A percentile compares a stretch with the other conserved stretches of the same genome.
phyloP scores from a whole-genome alignment of 2,888 invertebrate species.

The Drosophila cognata region DNA sequence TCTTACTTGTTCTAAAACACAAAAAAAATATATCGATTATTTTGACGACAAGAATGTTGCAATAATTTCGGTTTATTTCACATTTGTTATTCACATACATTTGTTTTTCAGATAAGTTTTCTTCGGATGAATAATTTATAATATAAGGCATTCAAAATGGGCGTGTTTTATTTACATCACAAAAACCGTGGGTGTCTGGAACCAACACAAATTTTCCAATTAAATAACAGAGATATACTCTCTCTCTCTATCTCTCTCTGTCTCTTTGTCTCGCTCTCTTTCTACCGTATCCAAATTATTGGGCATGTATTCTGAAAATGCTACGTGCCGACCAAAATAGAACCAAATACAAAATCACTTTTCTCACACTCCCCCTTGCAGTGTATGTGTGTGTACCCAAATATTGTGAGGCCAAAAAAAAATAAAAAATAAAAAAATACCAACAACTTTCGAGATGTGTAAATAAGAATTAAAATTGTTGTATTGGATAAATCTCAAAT shows the following conservation, averaged over 20 bases:
- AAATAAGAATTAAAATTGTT: conserved; percentile 8
- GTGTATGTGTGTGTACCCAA: conserved; percentile 18
- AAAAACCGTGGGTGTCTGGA: conserved; percentile 25
- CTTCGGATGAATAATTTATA: not conserved
- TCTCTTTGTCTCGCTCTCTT: not conserved
- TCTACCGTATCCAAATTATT: conserved; percentile 9
- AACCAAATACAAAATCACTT: conserved; percentile 27
- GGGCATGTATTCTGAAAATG: conserved; percentile 27
- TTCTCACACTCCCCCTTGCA: not conserved
- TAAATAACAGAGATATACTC: conserved; percentile 5
- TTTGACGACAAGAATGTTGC: not conserved
- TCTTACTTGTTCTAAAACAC: not conserved
- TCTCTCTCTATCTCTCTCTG: not conserved
- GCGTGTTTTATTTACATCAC: conserved; percentile 63
- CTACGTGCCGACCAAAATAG: conserved; percentile 66
- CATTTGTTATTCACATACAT: not conserved
- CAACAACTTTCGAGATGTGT: not conserved
- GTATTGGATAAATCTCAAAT: not conserved
- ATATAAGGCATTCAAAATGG: conserved; percentile 36
- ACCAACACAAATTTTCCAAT: not conserved
- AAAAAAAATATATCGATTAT: not conserved
- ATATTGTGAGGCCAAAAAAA: conserved; percentile 44
- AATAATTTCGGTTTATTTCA: not conserved
- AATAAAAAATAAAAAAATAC: conserved; percentile 20
- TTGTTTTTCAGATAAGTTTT: conserved; percentile 5